phyloP scores from a whole-genome alignment of 1,140 invertebrate genomes.

The Heliconius melpomene region DNA sequence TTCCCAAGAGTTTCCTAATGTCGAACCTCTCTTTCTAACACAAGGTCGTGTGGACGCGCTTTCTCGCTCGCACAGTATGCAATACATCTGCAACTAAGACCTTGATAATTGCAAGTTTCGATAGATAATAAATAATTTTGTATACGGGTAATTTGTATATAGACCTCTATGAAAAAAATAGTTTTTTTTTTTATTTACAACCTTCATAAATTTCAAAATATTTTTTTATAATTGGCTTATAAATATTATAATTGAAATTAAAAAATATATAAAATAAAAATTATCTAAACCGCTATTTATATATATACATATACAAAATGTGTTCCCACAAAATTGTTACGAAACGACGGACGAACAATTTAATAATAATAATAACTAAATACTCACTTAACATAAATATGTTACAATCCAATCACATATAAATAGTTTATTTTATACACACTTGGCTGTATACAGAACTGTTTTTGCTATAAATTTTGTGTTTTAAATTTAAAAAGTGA shows the following conservation, averaged over 20 bases:
- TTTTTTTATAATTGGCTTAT: background rate
- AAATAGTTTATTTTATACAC: constrained; percentile 14
- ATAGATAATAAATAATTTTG: constrained; percentile 74
- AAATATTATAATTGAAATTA: background rate
- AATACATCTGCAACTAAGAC: constrained; percentile 78
- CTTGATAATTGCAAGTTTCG: constrained; percentile 79
- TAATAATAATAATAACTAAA: constrained; percentile 47
- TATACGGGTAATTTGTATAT: constrained; percentile 74
- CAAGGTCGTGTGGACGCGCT: constrained; percentile 60
- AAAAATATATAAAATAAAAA: constrained; percentile 31
- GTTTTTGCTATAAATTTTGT: constrained; percentile 13
- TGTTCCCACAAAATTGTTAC: constrained; percentile 34
- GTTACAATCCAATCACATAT: constrained; percentile 58
- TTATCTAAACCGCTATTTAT: constrained; percentile 33
- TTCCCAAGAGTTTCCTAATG: constrained; percentile 78
- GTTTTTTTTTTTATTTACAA: background rate
- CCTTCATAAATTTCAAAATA: background rate
- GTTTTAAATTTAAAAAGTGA: constrained; percentile 35
- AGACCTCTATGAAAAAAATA: constrained; percentile 48
- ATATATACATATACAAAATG: constrained; percentile 22
- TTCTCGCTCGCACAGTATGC: constrained; percentile 73
- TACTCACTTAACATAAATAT: constrained; percentile 70
- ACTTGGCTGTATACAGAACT: constrained; percentile 15
- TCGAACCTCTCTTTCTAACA: constrained; percentile 63
- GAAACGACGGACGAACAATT: constrained; percentile 74